Percentiles rank a stretch among this genome's conserved stretches.
phyloP scores from a whole-genome alignment of 2,113 vertebrate genomes.

The Marcusenius ussheri region DNA sequence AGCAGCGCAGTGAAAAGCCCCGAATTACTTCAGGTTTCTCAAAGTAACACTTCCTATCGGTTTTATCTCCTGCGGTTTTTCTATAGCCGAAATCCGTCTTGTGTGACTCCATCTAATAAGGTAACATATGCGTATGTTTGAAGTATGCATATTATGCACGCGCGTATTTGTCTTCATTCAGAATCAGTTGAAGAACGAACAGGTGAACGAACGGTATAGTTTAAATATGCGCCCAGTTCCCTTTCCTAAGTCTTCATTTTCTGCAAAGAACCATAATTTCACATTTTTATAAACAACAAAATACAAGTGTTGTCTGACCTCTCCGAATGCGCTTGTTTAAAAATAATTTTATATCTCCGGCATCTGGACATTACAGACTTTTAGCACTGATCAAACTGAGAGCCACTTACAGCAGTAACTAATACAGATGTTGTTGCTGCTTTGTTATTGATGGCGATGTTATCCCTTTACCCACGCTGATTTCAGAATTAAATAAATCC shows the following conservation, averaged over 20 bases:
- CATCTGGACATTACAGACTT: background rate
- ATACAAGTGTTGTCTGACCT: background rate
- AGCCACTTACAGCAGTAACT: background rate
- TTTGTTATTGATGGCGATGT: background rate
- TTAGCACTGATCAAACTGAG: background rate
- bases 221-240: background rate
- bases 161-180: background rate
- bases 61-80: background rate
- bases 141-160: background rate
- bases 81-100: background rate
- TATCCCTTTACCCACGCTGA: background rate
- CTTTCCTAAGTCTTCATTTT: background rate
- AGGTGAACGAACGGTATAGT: background rate
- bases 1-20: background rate
- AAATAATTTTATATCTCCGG: background rate
- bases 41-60: background rate
- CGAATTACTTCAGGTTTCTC: background rate
- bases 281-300: background rate
- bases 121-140: background rate
- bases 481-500: background rate
- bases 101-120: background rate
- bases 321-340: background rate
- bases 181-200: background rate
- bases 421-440: background rate
- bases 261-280: background rate